Base-by-base conservation (phyloP, 2,888 invertebrate genomes). In the Podabrus alpinus region DNA sequence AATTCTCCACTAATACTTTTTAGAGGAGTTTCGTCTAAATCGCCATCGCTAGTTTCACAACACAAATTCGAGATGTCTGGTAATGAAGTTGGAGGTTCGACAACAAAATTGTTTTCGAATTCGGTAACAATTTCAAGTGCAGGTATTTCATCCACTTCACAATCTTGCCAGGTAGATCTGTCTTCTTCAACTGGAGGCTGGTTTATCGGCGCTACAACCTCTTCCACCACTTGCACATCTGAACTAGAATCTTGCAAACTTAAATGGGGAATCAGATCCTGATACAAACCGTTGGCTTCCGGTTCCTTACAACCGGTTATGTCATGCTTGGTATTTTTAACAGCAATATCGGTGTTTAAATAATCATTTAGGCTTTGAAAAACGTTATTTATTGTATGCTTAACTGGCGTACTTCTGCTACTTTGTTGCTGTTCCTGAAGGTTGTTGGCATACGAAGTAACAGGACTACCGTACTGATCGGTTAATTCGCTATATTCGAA, bases 401-500 rank as follows among this genome's bases (percentile, higher is more conserved):
- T 87, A 10, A 83, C 80, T 17, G 81, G 77, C 59, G 74, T 74
- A n/a, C 59, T 74, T 59, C 73, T 77, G 13, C 68, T 75, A 66
- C 13, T 25, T 11, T 69, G 78, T 77, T 72, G 80, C 45, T 73
- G 75, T 11, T 66, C 25, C 67, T 68, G 62, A 16, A 60, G 66
- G 66, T 62, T 77, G 16, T 73, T 68, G 60, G 59, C 24, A 25
- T 72, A 72, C 21, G 66, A 69, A 45, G 60, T 45, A 17, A 29
- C 15, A 10, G 66, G 69, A 9, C 60, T 68, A 21, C 45, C 81
- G 61, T 86, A 81, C 62, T 85, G 82, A 61, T 86, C 86, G 5
- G 87, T 87, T 45, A 87, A 85, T 89, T 95, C 94, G 83, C 91
- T 92, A 81, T 93, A 91, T 86, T 95, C 95, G 84, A 95, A 93